Evolutionary conservation across 2,113 vertebrate genomes (phyloP).

Genomic region (Cebus imitator): DNA sequence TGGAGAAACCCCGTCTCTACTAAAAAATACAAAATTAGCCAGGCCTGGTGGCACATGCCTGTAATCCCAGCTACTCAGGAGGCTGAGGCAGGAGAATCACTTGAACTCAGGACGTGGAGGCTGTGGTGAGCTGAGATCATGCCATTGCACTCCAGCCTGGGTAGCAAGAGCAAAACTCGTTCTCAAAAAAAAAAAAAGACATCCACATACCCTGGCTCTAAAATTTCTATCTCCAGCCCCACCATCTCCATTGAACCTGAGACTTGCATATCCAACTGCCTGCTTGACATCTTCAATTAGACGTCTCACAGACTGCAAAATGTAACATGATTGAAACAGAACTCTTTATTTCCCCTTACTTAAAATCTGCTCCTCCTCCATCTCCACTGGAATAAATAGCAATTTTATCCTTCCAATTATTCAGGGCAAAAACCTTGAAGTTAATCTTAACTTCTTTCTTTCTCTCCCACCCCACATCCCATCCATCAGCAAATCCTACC

Average conservation of each 20-base stretch:
- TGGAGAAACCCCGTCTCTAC: too few species aligned
- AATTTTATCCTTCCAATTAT: background rate
- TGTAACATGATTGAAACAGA: slow-evolving; percentile 28
- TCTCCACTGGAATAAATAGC: background rate
- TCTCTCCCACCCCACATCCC: background rate
- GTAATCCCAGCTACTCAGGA: too few species aligned
- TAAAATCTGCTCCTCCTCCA: background rate
- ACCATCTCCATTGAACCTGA: background rate
- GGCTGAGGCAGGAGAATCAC: too few species aligned
- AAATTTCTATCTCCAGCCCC: background rate
- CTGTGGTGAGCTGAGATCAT: too few species aligned
- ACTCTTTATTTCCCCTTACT: background rate
- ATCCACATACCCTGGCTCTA: background rate
- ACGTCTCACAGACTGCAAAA: slow-evolving; percentile 25
- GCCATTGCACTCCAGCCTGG: too few species aligned
- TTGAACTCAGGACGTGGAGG: too few species aligned
- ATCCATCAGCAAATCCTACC: background rate
- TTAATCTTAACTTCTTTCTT: background rate
- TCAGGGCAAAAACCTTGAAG: background rate
- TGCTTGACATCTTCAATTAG: slow-evolving; percentile 36
- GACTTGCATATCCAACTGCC: background rate
- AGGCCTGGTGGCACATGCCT: too few species aligned
- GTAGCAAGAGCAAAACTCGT: too few species aligned
- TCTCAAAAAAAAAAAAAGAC: background rate
- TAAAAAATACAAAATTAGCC: too few species aligned